Conservation (phyloP, 2,888 invertebrate species). For the Clepsis dumicolana region DNA sequence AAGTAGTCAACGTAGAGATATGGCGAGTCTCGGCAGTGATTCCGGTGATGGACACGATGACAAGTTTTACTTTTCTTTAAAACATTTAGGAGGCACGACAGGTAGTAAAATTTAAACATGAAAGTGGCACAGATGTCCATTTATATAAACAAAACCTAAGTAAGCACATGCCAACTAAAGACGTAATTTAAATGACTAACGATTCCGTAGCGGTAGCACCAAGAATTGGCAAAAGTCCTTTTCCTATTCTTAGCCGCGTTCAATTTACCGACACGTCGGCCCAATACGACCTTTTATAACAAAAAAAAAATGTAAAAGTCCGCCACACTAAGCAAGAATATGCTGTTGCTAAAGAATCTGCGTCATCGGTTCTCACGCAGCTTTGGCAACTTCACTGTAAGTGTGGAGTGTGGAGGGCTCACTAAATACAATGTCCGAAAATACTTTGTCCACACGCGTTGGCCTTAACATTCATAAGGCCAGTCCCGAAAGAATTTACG, state of each 20-base stretch:
- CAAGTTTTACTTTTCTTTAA: no score
- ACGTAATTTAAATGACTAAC: neutral
- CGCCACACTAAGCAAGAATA: neutral
- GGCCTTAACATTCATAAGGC: conserved; percentile 15
- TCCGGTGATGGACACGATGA: no score
- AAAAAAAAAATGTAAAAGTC: neutral
- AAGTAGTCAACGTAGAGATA: neutral
- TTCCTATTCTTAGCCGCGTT: conserved; percentile 6
- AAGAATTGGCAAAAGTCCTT: conserved; percentile 13
- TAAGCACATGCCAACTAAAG: neutral
- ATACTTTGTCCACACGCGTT: conserved; percentile 5
- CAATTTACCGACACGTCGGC: neutral
- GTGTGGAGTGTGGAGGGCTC: neutral
- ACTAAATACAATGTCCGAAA: neutral
- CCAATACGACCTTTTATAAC: neutral
- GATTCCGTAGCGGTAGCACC: neutral
- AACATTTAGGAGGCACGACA: no score
- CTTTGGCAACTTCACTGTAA: neutral
- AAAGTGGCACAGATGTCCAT: neutral
- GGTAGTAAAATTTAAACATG: no score
- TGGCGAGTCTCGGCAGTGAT: no score
- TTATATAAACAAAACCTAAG: no score
- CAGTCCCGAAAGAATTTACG: neutral
- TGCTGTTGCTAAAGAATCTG: neutral
- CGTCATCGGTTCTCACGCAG: neutral